Evolutionary conservation across 2,113 vertebrate species (phyloP).

Genomic region (Podarcis muralis): DNA sequence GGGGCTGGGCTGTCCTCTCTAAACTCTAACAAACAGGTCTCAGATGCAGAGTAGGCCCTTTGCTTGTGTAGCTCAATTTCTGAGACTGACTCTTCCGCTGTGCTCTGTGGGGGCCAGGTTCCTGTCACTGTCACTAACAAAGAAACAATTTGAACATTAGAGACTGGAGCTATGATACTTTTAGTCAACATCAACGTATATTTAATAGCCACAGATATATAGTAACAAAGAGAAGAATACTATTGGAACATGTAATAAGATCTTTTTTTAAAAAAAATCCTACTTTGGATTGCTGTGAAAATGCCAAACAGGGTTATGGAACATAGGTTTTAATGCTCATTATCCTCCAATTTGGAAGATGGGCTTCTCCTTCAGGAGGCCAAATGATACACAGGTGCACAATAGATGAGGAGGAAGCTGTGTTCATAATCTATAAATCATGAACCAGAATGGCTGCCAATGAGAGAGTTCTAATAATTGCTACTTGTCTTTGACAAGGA

Average conservation of each 20-base stretch:
- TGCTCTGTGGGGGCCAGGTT: neutral
- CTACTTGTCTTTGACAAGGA: neutral
- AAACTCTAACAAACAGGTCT: too few relatives aligned
- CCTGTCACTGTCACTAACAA: neutral
- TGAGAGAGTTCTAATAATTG: neutral
- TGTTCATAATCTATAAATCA: neutral
- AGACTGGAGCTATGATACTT: neutral
- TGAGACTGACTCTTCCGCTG: neutral
- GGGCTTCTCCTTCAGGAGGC: neutral
- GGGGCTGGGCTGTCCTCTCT: too few relatives aligned
- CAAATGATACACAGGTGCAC: neutral
- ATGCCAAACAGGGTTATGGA: neutral
- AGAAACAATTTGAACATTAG: neutral
- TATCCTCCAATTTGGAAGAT: slow-evolving; percentile 28
- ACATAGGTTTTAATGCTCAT: slow-evolving; percentile 7
- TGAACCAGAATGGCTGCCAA: neutral
- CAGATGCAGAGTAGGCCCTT: too few relatives aligned
- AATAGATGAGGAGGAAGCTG: neutral
- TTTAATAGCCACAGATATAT: neutral
- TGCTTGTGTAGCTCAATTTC: too few relatives aligned
- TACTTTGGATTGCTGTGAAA: slow-evolving; percentile 28
- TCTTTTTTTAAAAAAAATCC: neutral
- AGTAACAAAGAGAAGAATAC: slow-evolving; percentile 6
- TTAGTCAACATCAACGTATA: neutral
- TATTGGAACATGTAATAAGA: neutral